Evolutionary conservation across 2,888 invertebrate genomes (phyloP).

Genomic region (Hydrotaea diabolus): DNA sequence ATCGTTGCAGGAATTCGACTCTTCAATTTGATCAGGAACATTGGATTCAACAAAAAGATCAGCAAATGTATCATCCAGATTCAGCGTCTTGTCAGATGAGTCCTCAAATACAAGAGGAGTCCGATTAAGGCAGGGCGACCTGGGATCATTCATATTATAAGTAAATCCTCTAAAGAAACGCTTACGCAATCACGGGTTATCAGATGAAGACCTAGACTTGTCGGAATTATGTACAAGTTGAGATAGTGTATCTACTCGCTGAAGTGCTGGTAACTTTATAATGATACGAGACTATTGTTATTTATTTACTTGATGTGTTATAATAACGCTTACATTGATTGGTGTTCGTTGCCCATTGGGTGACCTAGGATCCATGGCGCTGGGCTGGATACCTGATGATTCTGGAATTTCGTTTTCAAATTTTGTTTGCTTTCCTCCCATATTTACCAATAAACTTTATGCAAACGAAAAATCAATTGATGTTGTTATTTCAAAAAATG

Average conservation of each 20-base stretch:
- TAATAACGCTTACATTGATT: constrained; percentile 73
- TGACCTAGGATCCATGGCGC: constrained; percentile 75
- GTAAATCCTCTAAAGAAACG: constrained; percentile 76
- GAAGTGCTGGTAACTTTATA: neutral
- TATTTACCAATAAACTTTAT: no score
- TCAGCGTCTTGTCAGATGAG: constrained; percentile 73
- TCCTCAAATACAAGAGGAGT: constrained; percentile 75
- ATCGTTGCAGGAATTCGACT: neutral
- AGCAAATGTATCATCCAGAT: constrained; percentile 78
- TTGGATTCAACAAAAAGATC: constrained; percentile 78
- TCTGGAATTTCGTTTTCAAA: constrained; percentile 66
- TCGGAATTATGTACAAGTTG: neutral
- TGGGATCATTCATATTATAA: constrained; percentile 75
- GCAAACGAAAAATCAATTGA: no score
- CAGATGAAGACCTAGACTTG: no score
- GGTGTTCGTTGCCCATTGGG: constrained; percentile 76
- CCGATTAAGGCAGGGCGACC: constrained; percentile 76
- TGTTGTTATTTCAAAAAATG: no score
- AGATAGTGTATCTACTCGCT: neutral
- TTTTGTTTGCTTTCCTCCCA: constrained; percentile 77
- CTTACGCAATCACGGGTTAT: constrained; percentile 71
- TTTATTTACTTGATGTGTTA: neutral
- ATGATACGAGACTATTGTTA: no score
- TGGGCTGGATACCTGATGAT: neutral
- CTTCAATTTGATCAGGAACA: constrained; percentile 39